Evolutionary conservation across 2,888 invertebrate genomes (phyloP).

Genomic region (Cantharis rustica): DNA sequence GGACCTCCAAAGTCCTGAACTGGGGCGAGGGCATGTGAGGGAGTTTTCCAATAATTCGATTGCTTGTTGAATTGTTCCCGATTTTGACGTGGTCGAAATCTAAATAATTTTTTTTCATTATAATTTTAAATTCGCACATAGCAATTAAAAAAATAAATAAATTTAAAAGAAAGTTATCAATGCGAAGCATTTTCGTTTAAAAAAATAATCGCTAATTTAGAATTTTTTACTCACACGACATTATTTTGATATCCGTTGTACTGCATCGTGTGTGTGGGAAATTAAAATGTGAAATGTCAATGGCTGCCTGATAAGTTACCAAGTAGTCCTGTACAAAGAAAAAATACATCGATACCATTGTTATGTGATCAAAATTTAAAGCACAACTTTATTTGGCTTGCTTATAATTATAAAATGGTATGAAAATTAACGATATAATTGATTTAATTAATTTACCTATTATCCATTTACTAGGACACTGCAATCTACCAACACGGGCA

Average conservation of each 20-base stretch:
- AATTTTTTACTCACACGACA: constrained; percentile 48
- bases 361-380: not conserved
- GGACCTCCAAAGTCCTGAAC: constrained; percentile 58
- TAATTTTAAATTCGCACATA: not conserved
- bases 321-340: constrained; percentile 25
- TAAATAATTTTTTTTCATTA: constrained; percentile 34
- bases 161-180: not conserved
- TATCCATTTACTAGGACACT: constrained; percentile 17
- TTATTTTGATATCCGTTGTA: constrained; percentile 57
- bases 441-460: constrained; percentile 7
- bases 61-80: constrained; percentile 66
- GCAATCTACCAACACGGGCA: constrained; percentile 10
- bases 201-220: constrained; percentile 9
- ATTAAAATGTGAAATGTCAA: constrained; percentile 33
- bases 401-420: not conserved
- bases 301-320: constrained; percentile 28
- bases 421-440: not conserved
- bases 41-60: constrained; percentile 55
- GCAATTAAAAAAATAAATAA: constrained; percentile 1
- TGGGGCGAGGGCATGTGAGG: constrained; percentile 52
- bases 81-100: constrained; percentile 67
- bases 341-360: constrained; percentile 3
- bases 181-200: not conserved
- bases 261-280: constrained; percentile 54
- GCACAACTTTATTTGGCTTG: not conserved